Evolutionary conservation across 2,797 vertebrate genomes (phyloP), one percentile per base, ranked within the genome.

Genomic region (Hapalemur alaotrensis): DNA sequence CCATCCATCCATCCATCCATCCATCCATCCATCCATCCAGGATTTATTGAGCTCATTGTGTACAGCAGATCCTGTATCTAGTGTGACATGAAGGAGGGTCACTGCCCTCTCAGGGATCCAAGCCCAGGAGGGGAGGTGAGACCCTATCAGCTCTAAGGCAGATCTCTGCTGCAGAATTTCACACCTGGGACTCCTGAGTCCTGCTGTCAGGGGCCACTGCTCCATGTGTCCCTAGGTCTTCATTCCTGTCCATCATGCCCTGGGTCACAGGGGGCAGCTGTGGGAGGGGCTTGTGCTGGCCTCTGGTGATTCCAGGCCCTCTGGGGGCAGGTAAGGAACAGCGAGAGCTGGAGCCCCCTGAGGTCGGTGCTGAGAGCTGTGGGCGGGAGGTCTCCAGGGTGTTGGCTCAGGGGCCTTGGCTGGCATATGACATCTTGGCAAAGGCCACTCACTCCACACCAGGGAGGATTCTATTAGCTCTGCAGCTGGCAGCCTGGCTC

Each of bases 1-100:
- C 7, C 11, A 7, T 10, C 1, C 38, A 38, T 9, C 0, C 8
- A 35, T 5, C 17, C 8, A 10, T 18, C 18, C 25, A 41, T 25
- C 35, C 63, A 9, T 32, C 6, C 20, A 28, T 28, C 30, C 67
- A 59, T 30, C 38, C 48, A 41, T 14, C 15, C 7, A 87, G 38
- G n/a, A 73, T 84, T 90, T 80, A 79, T 50, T 75, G 57, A 65
- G 17, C 48, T 79, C 32, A 35, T 25, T 46, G 41, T 30, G 30
- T 10, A 38, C 2, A 30, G 18, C 48, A 78, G 76, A 46, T 32
- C 6, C 30, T 20, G 6, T 59, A 54, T 35, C 46, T 91, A 17
- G 12, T 35, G n/a, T 18, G 54, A 87, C 41, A 67, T 10, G 63
- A 87, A 69, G 41, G 70, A 61, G 38, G 11, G 12, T 38, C 8